Percentiles rank a stretch among this genome's conserved stretches.
Conservation (phyloP, 2,797 vertebrate species). For the Acropternis orthonyx region DNA sequence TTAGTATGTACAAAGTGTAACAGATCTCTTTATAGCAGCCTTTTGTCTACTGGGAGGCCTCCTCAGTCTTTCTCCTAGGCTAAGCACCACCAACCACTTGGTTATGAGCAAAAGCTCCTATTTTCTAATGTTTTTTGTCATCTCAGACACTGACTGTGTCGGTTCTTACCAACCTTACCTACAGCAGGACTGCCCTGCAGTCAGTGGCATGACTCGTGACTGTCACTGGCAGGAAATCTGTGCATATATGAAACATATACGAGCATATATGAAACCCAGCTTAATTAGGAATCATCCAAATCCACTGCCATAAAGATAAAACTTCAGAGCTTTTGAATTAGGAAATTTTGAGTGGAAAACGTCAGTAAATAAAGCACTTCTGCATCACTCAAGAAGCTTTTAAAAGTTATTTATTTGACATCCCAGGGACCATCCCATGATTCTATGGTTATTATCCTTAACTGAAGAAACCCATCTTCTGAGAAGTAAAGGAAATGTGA, state of each 20-base stretch:
- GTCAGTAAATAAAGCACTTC: background rate
- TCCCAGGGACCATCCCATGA: background rate
- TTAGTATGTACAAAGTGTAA: background rate
- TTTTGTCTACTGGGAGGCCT: background rate
- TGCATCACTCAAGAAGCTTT: background rate
- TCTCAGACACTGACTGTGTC: background rate
- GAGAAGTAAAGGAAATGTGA: background rate
- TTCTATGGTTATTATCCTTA: background rate
- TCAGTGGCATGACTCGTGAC: fast-evolving
- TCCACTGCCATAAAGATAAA: background rate
- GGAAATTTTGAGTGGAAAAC: background rate
- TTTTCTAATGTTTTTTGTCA: background rate
- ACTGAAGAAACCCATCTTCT: background rate
- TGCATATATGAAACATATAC: too few relatives aligned
- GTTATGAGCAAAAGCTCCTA: background rate
- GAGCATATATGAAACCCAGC: background rate
- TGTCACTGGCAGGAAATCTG: background rate
- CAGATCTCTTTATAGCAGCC: background rate
- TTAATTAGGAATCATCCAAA: background rate
- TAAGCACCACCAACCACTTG: background rate
- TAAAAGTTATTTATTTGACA: background rate
- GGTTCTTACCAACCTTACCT: background rate
- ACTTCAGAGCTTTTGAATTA: background rate
- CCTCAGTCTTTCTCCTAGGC: background rate
- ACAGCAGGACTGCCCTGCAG: background rate